Percentiles rank a stretch among this genome's conserved stretches.
Evolutionary conservation across 2,888 invertebrate species (phyloP).

Genomic region (Dusona sp.): DNA sequence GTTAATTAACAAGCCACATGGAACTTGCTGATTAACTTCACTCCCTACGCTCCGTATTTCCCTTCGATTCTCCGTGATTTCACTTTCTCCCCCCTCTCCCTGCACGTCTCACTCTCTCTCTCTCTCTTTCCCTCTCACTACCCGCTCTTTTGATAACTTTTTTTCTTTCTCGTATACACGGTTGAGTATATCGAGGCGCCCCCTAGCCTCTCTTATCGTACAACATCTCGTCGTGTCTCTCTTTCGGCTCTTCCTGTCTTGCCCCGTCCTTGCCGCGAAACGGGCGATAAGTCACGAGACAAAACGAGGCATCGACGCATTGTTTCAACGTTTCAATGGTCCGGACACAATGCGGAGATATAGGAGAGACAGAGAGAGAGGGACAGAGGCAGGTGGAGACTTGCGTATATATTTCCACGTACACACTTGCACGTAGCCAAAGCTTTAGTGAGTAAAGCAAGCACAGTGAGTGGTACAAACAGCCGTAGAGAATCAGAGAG

Average conservation of each 20-base stretch:
- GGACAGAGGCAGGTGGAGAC: slow-evolving; percentile 8
- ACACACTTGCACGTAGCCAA: neutral
- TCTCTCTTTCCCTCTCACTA: neutral
- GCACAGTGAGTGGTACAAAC: slow-evolving; percentile 18
- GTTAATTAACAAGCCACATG: slow-evolving; percentile 66
- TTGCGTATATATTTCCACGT: neutral
- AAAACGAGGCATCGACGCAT: slow-evolving; percentile 81
- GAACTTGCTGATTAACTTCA: slow-evolving; percentile 57
- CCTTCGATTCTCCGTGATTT: slow-evolving; percentile 45
- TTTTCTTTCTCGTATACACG: slow-evolving; percentile 26
- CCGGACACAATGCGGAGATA: slow-evolving; percentile 77
- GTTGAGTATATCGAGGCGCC: slow-evolving; percentile 14
- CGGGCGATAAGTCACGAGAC: slow-evolving; percentile 79
- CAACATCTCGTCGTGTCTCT: slow-evolving; percentile 50
- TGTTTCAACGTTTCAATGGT: slow-evolving; percentile 81
- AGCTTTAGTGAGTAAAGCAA: slow-evolving; percentile 42
- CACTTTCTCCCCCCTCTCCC: neutral
- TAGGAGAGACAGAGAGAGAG: slow-evolving; percentile 19
- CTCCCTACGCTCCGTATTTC: slow-evolving; percentile 21
- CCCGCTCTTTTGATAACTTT: slow-evolving; percentile 32
- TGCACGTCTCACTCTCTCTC: no score
- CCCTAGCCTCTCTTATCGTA: slow-evolving; percentile 44
- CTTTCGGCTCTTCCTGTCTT: slow-evolving; percentile 72
- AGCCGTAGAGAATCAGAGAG: slow-evolving; percentile 47
- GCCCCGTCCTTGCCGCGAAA: slow-evolving; percentile 71